Evolutionary conservation across 2,888 invertebrate species (phyloP), one percentile per base, ranked within the genome.

Genomic region (Oscheius sp.): DNA sequence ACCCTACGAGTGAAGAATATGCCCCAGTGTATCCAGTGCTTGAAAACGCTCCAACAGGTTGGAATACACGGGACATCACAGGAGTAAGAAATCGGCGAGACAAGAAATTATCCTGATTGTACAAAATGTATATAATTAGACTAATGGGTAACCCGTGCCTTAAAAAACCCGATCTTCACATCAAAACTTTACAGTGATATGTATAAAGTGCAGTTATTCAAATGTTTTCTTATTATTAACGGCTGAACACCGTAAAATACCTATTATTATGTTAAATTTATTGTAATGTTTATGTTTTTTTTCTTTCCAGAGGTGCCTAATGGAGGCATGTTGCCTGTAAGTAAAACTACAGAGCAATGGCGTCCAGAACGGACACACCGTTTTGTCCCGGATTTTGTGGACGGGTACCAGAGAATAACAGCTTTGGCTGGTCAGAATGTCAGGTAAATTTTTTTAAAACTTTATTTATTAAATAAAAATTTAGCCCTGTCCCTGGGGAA

Each of bases 401-500:
- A 45, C 66, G 77, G 49, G 66, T 55, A 29, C 21, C 69, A 52
- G 41, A 61, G 66, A 75, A 68, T 46, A 53, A 69, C 61, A 66
- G 56, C 23, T 18, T 45, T 23, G 53, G 46, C 27, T 72, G 72
- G 72, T 66, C 72, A 25, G 66, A 66, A 27, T 72, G 72, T 43
- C 45, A 25, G 13, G 72, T 72, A 9, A 56, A 66, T 41, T 7
- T 35, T 49, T 25, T 41, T 45, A 59, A 59, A 2, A 18, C 16
- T 49, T 16, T 27, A 18, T 64, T 46, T 12, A 12, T 46, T 43
- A 49, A 46, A 16, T 59, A 35, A 12, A 46, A 74, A 75, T 53
- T 72, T 25, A 84, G 79, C 80, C 85, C 5, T 86, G 86, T 55
- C 72, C 79, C 1, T 86, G 85, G 80, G 84, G 86, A 25, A 74